A percentile compares a stretch with the other conserved stretches of the same genome.
These are phyloP conservation scores for Mechanitis mazaeus DNA, from an alignment of 2,888 invertebrate species.

Conservation along the genomic window DNA sequence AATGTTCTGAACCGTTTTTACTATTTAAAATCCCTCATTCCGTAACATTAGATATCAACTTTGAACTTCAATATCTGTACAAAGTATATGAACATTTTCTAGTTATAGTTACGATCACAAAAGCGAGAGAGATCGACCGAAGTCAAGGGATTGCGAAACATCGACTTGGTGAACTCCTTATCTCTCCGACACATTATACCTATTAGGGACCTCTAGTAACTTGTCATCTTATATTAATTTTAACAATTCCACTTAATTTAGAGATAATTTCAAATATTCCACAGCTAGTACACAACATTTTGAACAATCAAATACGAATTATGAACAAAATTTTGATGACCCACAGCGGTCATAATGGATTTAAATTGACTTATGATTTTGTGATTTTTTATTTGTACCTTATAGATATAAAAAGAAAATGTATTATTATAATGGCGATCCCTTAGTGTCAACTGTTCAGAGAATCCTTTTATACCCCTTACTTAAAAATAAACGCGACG, in stretches of 20 bases:
- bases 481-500: slow-evolving; percentile 46
- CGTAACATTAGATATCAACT: slow-evolving; percentile 22
- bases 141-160: slow-evolving; percentile 63
- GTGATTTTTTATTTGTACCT: slow-evolving; percentile 68
- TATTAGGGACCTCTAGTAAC: slow-evolving; percentile 57
- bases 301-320: slow-evolving; percentile 42
- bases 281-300: slow-evolving; percentile 44
- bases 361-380: slow-evolving; percentile 51
- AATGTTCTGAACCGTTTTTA: slow-evolving; percentile 11
- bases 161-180: slow-evolving; percentile 60
- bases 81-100: slow-evolving; percentile 25
- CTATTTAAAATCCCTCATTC: slow-evolving; percentile 15
- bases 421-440: slow-evolving; percentile 32
- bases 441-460: slow-evolving; percentile 45
- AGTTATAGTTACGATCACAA: slow-evolving; percentile 33
- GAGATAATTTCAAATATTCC: slow-evolving; percentile 50
- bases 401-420: slow-evolving; percentile 48
- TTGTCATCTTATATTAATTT: slow-evolving; percentile 56
- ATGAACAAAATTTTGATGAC: slow-evolving; percentile 32
- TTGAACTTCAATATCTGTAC: slow-evolving; percentile 14
- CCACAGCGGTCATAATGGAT: slow-evolving; percentile 26
- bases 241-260: slow-evolving; percentile 66
- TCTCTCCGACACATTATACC: slow-evolving; percentile 68
- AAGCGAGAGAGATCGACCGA: slow-evolving; percentile 56
- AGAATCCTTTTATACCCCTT: slow-evolving; percentile 43